These are phyloP conservation scores for Ashinkailepas kermadecensis DNA, from an alignment of 2,888 invertebrate species.

Conservation along the genomic window DNA sequence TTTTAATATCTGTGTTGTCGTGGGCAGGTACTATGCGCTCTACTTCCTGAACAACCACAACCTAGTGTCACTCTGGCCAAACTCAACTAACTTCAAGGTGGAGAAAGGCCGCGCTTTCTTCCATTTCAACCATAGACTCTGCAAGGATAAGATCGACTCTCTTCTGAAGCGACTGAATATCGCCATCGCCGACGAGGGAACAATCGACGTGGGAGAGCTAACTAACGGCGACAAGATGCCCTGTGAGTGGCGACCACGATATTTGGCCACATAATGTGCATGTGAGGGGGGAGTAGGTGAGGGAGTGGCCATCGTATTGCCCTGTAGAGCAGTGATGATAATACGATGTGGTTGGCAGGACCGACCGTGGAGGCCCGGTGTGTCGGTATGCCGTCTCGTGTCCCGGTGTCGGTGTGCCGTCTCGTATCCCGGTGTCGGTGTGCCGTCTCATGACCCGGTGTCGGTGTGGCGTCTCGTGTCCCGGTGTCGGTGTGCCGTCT, in stretches of 20 bases:
- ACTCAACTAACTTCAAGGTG: conserved; percentile 51
- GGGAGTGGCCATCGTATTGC: too few species aligned
- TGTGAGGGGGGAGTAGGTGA: too few species aligned
- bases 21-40: conserved; percentile 50
- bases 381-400: too few species aligned
- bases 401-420: too few species aligned
- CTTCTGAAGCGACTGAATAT: conserved; percentile 46
- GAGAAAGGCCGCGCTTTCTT: conserved; percentile 67
- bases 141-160: conserved; percentile 64
- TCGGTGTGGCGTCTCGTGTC: too few species aligned
- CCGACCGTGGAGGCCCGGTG: too few species aligned
- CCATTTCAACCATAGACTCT: conserved; percentile 86
- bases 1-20: conserved; percentile 36
- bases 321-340: too few species aligned
- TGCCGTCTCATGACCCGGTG: too few species aligned
- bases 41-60: conserved; percentile 46
- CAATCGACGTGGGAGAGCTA: conserved; percentile 47
- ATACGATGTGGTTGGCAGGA: too few species aligned
- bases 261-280: too few species aligned
- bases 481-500: too few species aligned
- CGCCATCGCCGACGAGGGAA: conserved; percentile 9
- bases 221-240: conserved; percentile 38
- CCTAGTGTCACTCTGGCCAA: conserved; percentile 45
- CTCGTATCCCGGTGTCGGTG: too few species aligned
- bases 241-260: background rate